These are phyloP conservation scores for Aphaenogaster floridana DNA, from an alignment of 1,140 invertebrate species.

Conservation along the genomic window DNA sequence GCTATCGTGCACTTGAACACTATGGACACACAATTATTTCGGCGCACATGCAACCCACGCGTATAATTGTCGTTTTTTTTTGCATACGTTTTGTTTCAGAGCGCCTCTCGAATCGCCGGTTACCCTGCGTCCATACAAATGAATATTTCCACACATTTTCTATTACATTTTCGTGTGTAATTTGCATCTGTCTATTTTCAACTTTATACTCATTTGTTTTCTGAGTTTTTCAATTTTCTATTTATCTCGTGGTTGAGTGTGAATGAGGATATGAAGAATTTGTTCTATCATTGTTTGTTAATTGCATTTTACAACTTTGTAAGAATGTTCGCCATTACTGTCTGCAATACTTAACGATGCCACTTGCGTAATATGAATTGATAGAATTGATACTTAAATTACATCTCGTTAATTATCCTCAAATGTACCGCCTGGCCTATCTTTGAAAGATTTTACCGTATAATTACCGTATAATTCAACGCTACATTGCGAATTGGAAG, in stretches of 20 bases:
- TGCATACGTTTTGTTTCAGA: background rate
- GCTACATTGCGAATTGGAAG: constrained; percentile 49
- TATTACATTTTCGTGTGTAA: background rate
- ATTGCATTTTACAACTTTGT: background rate
- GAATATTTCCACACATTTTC: background rate
- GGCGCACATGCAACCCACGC: background rate
- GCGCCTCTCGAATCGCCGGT: background rate
- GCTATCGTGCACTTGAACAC: background rate
- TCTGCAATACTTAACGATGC: background rate
- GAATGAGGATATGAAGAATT: background rate
- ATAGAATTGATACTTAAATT: constrained; percentile 36
- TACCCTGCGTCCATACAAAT: background rate
- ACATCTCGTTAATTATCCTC: constrained; percentile 26
- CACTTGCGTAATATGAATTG: constrained; percentile 34
- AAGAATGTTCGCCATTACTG: background rate
- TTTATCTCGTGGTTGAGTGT: background rate
- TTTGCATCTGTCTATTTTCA: constrained; percentile 7
- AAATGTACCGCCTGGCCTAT: background rate
- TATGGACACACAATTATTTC: constrained; percentile 21
- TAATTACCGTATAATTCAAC: constrained; percentile 37
- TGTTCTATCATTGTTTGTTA: background rate
- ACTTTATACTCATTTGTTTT: background rate
- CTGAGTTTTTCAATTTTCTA: background rate
- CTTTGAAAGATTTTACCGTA: constrained; percentile 38
- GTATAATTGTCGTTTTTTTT: background rate